These are phyloP conservation scores for Netelia inedita DNA, from an alignment of 2,888 invertebrate genomes.

Conservation along the genomic window DNA sequence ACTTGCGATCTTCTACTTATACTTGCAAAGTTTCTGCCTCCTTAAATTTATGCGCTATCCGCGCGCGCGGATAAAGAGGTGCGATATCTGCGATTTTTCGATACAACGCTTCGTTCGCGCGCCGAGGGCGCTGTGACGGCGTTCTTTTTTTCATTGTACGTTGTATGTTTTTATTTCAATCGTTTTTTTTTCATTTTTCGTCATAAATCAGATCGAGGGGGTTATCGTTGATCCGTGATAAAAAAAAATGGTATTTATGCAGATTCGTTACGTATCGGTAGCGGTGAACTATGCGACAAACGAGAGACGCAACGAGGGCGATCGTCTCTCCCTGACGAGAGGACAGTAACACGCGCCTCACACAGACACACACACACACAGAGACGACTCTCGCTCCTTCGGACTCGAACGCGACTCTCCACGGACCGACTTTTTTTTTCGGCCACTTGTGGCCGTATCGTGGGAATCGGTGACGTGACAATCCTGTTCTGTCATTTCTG, in stretches of 20 bases:
- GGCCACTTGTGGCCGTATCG: slow-evolving; percentile 68
- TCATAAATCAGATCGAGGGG: not conserved
- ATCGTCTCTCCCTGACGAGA: slow-evolving; percentile 69
- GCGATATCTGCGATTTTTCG: slow-evolving; percentile 68
- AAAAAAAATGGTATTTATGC: not conserved
- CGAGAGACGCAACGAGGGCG: slow-evolving; percentile 56
- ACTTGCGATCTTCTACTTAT: slow-evolving; percentile 67
- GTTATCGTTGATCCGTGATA: not conserved
- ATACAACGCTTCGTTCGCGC: slow-evolving; percentile 52
- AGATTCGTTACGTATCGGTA: slow-evolving; percentile 20
- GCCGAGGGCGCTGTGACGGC: not conserved
- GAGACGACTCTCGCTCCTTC: slow-evolving; percentile 50
- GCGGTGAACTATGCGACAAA: slow-evolving; percentile 45
- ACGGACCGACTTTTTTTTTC: slow-evolving; percentile 68
- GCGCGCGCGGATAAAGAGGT: slow-evolving; percentile 67
- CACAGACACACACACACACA: slow-evolving; percentile 69
- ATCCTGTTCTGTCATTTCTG: slow-evolving; percentile 68
- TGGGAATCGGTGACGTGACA: slow-evolving; percentile 75
- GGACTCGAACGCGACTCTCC: slow-evolving; percentile 15
- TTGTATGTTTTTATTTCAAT: not conserved
- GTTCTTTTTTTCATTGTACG: slow-evolving; percentile 6
- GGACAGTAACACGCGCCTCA: slow-evolving; percentile 71
- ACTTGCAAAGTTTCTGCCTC: slow-evolving; percentile 67
- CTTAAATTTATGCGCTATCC: slow-evolving; percentile 67
- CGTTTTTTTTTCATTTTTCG: not conserved